phyloP scores from a whole-genome alignment of 1,140 invertebrate species.

The Drosophila obscura region DNA sequence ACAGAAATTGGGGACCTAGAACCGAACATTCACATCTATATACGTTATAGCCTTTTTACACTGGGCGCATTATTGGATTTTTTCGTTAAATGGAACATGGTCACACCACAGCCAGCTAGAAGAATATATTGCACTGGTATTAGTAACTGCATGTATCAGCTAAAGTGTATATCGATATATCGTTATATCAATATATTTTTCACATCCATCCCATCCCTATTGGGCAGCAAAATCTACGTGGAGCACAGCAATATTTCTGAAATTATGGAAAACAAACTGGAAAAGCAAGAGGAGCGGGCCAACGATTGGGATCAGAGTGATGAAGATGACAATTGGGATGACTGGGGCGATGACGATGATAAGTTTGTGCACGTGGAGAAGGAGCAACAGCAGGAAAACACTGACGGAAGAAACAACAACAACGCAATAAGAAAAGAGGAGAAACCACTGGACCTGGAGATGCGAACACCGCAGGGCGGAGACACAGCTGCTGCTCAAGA shows the following conservation, averaged over 20 bases:
- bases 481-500: slow-evolving; percentile 2
- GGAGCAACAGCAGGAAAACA: slow-evolving; percentile 10
- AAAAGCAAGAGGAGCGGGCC: slow-evolving; percentile 32
- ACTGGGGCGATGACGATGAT: slow-evolving; percentile 85
- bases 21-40: too few species aligned
- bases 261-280: slow-evolving; percentile 62
- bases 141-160: too few species aligned
- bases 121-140: too few species aligned
- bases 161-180: too few species aligned
- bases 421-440: slow-evolving; percentile 22
- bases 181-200: too few species aligned
- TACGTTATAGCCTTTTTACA: too few species aligned
- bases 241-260: slow-evolving; percentile 20
- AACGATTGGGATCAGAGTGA: slow-evolving; percentile 85
- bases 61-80: too few species aligned
- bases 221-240: slow-evolving; percentile 51
- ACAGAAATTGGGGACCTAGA: too few species aligned
- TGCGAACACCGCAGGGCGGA: slow-evolving; percentile 1
- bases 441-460: too few species aligned
- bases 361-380: slow-evolving; percentile 65
- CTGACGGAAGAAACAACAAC: slow-evolving; percentile 21
- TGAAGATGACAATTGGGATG: slow-evolving; percentile 86
- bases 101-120: too few species aligned
- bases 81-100: too few species aligned
- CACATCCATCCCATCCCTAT: too few species aligned